Conservation (phyloP, 2,888 invertebrate genomes). For the Epirrhoe tristata region DNA sequence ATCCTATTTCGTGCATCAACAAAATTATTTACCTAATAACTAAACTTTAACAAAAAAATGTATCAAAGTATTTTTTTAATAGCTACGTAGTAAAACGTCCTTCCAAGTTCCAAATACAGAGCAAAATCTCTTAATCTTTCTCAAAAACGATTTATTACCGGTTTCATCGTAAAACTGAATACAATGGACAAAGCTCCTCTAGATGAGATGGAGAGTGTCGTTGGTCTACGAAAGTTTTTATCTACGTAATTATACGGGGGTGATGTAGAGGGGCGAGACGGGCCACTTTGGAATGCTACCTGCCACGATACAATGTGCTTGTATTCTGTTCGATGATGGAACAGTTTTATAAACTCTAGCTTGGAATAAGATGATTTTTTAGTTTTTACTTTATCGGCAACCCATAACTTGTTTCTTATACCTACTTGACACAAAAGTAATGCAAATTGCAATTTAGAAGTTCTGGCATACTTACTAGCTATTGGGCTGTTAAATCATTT, state of each 20-base stretch:
- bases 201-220: slow-evolving; percentile 57
- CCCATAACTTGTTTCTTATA: background rate
- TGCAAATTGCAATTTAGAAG: background rate
- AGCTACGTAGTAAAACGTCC: background rate
- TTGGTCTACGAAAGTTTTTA: slow-evolving; percentile 60
- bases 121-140: slow-evolving; percentile 20
- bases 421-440: background rate
- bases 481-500: too few relatives aligned
- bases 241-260: slow-evolving; percentile 59
- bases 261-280: slow-evolving; percentile 43
- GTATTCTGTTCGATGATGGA: slow-evolving; percentile 44
- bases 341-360: slow-evolving; percentile 8
- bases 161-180: slow-evolving; percentile 24
- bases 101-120: background rate
- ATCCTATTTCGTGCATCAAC: too few relatives aligned
- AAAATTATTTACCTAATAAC: too few relatives aligned
- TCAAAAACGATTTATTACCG: slow-evolving; percentile 31
- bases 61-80: background rate
- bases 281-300: slow-evolving; percentile 66
- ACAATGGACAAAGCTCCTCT: slow-evolving; percentile 54
- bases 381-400: too few relatives aligned
- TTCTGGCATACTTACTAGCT: background rate
- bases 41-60: background rate
- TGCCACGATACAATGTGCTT: slow-evolving; percentile 44
- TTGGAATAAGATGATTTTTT: background rate